phyloP scores from a whole-genome alignment of 2,113 vertebrate species.

The Micromys minutus region DNA sequence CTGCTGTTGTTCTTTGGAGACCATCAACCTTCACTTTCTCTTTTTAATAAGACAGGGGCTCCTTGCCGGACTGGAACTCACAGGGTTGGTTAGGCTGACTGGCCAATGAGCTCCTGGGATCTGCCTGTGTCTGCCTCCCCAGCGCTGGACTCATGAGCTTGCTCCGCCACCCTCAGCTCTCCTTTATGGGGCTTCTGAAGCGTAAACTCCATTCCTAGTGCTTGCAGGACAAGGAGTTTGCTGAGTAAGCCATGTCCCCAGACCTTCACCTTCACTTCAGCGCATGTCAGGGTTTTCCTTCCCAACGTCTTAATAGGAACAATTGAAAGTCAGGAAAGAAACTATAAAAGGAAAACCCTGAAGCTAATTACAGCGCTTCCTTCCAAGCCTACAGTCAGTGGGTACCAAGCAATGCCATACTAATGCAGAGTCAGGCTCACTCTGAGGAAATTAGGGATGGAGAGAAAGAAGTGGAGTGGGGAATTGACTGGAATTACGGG shows the following conservation, averaged over 20 bases:
- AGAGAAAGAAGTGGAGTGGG: not conserved
- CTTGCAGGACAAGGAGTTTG: not conserved
- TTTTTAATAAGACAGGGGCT: no score
- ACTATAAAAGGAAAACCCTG: not conserved
- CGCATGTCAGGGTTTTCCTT: not conserved
- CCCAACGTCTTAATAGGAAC: not conserved
- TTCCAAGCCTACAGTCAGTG: not conserved
- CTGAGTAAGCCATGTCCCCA: not conserved
- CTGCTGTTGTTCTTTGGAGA: not conserved
- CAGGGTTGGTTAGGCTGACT: not conserved
- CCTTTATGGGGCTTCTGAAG: not conserved
- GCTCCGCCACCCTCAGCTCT: not conserved
- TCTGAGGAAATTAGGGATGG: accelerated
- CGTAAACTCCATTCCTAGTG: not conserved
- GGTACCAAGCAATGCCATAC: not conserved
- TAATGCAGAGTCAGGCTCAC: not conserved
- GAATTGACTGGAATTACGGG: not conserved
- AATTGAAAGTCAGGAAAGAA: not conserved
- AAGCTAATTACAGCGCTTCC: not conserved
- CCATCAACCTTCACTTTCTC: not conserved
- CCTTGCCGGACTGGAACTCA: no score
- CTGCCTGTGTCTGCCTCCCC: not conserved
- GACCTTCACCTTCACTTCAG: not conserved
- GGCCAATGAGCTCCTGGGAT: not conserved
- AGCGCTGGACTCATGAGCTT: not conserved